Evolutionary conservation across 2,888 invertebrate species (phyloP).

Genomic region (Tholera decimalis): DNA sequence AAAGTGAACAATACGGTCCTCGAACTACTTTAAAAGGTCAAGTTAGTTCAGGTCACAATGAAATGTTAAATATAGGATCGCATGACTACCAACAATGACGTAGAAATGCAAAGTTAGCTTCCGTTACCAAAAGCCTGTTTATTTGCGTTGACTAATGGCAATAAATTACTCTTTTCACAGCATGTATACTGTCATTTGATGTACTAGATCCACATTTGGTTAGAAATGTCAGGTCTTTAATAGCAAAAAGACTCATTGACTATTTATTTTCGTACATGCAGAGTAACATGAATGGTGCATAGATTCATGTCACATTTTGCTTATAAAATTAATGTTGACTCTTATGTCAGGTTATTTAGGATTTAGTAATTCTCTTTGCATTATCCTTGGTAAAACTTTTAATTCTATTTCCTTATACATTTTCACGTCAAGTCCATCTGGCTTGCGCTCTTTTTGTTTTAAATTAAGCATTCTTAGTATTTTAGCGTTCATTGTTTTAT

Average conservation of each 20-base stretch:
- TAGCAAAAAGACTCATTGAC: background rate
- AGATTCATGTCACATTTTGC: background rate
- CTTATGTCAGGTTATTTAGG: background rate
- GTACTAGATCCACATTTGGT: conserved; percentile 21
- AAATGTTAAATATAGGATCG: conserved; percentile 88
- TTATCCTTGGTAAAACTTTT: background rate
- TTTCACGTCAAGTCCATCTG: background rate
- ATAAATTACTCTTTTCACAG: conserved; percentile 68
- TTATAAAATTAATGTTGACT: background rate
- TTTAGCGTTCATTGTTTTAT: conserved; percentile 20
- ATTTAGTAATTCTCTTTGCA: background rate
- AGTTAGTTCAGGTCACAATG: conserved; percentile 78
- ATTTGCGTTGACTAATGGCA: conserved; percentile 70
- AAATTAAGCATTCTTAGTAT: conserved; percentile 7
- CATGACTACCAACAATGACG: conserved; percentile 82
- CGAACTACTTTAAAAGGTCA: conserved; percentile 76
- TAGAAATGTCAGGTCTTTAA: background rate
- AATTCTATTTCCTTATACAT: background rate
- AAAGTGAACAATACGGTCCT: conserved; percentile 62
- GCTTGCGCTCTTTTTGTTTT: conserved; percentile 8
- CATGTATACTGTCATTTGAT: conserved; percentile 43
- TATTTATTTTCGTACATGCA: conserved; percentile 3
- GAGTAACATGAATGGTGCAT: background rate
- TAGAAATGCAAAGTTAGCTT: conserved; percentile 79
- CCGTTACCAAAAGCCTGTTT: conserved; percentile 72